Conservation (phyloP, 2,888 invertebrate species). For the Torymus texanus region DNA sequence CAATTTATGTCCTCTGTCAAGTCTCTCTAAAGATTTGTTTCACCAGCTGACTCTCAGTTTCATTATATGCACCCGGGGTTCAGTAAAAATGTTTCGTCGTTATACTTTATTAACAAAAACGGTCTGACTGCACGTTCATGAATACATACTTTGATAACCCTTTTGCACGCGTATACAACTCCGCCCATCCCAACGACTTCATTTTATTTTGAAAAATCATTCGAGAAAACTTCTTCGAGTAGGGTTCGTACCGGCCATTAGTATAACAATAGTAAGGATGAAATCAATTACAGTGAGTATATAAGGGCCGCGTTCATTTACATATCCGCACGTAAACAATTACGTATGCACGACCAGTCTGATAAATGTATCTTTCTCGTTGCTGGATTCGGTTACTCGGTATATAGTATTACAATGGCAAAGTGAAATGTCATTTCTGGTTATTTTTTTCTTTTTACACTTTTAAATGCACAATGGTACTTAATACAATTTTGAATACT, state of each 20-base stretch:
- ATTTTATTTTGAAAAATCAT: constrained; percentile 37
- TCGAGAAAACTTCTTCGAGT: background rate
- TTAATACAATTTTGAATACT: too few relatives aligned
- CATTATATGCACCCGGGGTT: constrained; percentile 11
- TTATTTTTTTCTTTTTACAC: background rate
- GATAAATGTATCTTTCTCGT: background rate
- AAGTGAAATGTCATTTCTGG: constrained; percentile 1
- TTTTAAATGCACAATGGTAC: too few relatives aligned
- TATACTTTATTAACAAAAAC: constrained; percentile 13
- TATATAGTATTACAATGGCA: constrained; percentile 6
- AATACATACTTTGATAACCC: constrained; percentile 20
- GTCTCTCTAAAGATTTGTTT: constrained; percentile 8
- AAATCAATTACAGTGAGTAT: constrained; percentile 35
- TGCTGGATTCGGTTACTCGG: background rate
- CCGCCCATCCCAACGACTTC: constrained; percentile 16
- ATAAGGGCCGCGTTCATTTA: background rate
- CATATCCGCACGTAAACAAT: background rate
- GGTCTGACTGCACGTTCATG: background rate
- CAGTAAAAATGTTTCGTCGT: background rate
- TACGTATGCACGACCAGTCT: constrained; percentile 24
- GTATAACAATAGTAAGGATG: constrained; percentile 41
- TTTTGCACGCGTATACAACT: background rate
- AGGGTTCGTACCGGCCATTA: constrained; percentile 24
- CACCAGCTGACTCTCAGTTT: background rate
- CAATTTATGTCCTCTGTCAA: too few relatives aligned